Base-by-base conservation (phyloP, 1,140 invertebrate species). In the Tribolium castaneum region DNA sequence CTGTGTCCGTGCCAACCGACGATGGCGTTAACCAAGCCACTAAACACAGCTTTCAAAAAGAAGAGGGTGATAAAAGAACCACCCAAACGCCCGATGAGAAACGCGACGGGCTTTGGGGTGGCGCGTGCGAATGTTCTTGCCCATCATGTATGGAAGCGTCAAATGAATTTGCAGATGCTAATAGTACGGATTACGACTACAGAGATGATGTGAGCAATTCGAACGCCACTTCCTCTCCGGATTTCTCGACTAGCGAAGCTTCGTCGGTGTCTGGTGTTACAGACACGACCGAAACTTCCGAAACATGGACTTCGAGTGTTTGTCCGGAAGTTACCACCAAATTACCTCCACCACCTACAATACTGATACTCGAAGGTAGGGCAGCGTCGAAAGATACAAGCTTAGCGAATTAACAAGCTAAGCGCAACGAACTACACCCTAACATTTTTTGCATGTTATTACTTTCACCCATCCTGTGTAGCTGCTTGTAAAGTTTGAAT, bases 361-460 rank as follows among this genome's bases (percentile, higher is more conserved):
- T 94, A 87, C 90, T 94, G 79, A 92, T 94, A 83, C 87, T 93
- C 76, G 92, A 94, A 94, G 93, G 93, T 94, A 92, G 92, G 90
- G 52, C 56, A 74, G 54, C 25, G 59, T 54, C 51, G 51, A 39
- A 19, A 78, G 52, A 66, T 75, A 66, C 35, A 54, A 73, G 75
- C 79, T 80, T 80, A 75, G 81, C 77, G 62, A 79, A 76, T 81
- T 78, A 80, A 79, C 79, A 56, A 75, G 79, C 75, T 80, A 71
- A 80, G 78, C 77, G 34, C 49, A 72, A 22, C 25, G 19, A 66
- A 66, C 25, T 66, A 66, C 59, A 66, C 59, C 59, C 59, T 66
- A 66, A 66, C 30, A 66, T 13, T 66, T 30, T 66, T 66, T 66
- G 59, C 59, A 66, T 66, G 59, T n/a, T 66, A n/a, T 66, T 62